Base-by-base conservation (phyloP, 2,888 invertebrate species). In the Caenorhabditis angaria region DNA sequence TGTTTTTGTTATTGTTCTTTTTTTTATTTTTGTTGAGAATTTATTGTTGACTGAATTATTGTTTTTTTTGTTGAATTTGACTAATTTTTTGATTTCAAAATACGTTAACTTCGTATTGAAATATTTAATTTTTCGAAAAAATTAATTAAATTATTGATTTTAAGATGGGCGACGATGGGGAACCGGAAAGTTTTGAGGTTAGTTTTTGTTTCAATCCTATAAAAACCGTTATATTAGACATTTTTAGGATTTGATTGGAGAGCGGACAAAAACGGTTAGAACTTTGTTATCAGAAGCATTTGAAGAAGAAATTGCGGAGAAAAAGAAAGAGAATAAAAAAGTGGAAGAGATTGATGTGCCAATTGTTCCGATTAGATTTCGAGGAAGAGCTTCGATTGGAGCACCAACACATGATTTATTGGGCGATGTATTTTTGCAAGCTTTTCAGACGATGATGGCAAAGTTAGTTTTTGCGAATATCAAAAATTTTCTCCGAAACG, bases 391-490 rank as follows among this genome's bases (percentile, higher is more conserved):
- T n/a, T 22, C 57, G 20, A 8, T 28, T 2, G 35, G 41, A 4
- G 60, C 41, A 5, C 71, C 71, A 0, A 50, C 48, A n/a, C 64
- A 71, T 41, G 71, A 71, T 41, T 51, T 71, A 2, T 67, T 71
- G 28, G 71, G 71, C 6, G 71, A 71, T 48, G 56, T 64, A 3
- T 8, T 71, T 5, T 22, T 53, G 27, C 24, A 35, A 0, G 53
- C 59, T 32, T 71, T 71, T 29, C 66, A 67, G 32, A 62, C 50
- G n/a, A 53, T 71, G 64, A 66, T 66, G 60, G 14, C 41, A 8
- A 61, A 20, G 61, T 61, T n/a, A n/a, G 32, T n/a, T n/a, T n/a
- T n/a, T n/a, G n/a, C n/a, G n/a, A n/a, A n/a, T n/a, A n/a, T n/a
- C n/a, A n/a, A n/a, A n/a, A n/a, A n/a, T n/a, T n/a, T n/a, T n/a